Base-by-base conservation (phyloP, 2,797 vertebrate genomes). In the Meriones psammophilus region DNA sequence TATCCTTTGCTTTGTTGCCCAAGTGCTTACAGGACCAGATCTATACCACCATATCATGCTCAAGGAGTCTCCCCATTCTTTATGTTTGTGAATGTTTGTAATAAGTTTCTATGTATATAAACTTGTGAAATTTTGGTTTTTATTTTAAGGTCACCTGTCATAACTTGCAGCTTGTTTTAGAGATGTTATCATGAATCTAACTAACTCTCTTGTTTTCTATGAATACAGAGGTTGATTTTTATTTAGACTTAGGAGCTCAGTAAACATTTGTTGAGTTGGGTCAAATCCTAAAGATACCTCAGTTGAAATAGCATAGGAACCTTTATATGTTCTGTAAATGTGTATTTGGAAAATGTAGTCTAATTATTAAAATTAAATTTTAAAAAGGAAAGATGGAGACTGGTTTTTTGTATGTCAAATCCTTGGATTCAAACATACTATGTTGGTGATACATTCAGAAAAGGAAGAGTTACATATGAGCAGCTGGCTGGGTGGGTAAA, bases 221-320 rank as follows among this genome's bases (percentile, higher is more conserved):
- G 66, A 68, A 36, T 46, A 2, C 33, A 8, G 58, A 88, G 30
- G 26, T 92, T 62, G 60, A 42, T 62, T 85, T 90, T 90, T 68
- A 80, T 58, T 85, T 4, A 78, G 26, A 85, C 2, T 76, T 76
- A 30, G 56, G 85, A 84, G 71, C 60, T 80, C 42, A 64, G n/a
- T 89, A 87, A 95, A 76, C 33, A 66, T 87, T 96, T 78, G 30
- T 69, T 64, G 26, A 86, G 42, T 92, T 79, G 39, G 42, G 66
- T 87, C 60, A 46, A 64, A 80, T 71, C 30, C 36, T 87, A 79
- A 84, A 79, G n/a, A n/a, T 76, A 8, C 73, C 74, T 68, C 50
- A 13, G 14, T 39, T 90, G 30, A 92, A 92, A 89, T 84, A 56
- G 24, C 81, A 0, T 76, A 84, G 64, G 81, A 56, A 69, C 58